A percentile compares a stretch with the other conserved stretches of the same genome.
These are phyloP conservation scores for Onychorhynchus coronatus DNA, from an alignment of 2,113 vertebrate genomes.

Conservation along the genomic window DNA sequence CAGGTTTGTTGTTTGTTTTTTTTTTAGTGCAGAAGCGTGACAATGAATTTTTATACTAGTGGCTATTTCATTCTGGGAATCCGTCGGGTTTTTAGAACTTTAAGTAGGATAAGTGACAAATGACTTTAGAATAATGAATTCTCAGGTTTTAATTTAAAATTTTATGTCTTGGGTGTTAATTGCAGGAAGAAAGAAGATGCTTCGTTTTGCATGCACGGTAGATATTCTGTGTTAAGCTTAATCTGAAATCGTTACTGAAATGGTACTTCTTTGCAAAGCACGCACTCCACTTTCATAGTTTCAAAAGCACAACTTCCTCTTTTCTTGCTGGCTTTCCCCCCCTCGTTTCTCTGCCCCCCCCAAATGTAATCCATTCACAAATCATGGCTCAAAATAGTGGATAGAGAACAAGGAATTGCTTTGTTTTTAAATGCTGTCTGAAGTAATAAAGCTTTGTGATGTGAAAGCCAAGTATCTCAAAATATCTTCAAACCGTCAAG, in stretches of 20 bases:
- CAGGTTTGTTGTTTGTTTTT: not conserved
- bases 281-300: not conserved
- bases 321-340: not conserved
- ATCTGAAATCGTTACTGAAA: not conserved
- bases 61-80: not conserved
- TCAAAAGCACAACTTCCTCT: conserved; percentile 29
- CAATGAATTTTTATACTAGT: not conserved
- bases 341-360: rapidly evolving
- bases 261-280: not conserved
- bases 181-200: not conserved
- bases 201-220: not conserved
- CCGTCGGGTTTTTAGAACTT: not conserved
- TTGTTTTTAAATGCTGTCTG: conserved; percentile 18
- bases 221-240: not conserved
- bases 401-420: conserved; percentile 28
- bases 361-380: conserved; percentile 31
- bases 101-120: not conserved
- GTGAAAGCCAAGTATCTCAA: not conserved
- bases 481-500: not conserved
- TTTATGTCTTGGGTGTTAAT: not conserved
- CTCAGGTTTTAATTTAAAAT: not conserved
- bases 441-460: not conserved
- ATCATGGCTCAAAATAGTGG: not conserved
- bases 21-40: not conserved
- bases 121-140: not conserved